Base-by-base conservation (phyloP, 2,888 invertebrate species). In the Timema cristinae region DNA sequence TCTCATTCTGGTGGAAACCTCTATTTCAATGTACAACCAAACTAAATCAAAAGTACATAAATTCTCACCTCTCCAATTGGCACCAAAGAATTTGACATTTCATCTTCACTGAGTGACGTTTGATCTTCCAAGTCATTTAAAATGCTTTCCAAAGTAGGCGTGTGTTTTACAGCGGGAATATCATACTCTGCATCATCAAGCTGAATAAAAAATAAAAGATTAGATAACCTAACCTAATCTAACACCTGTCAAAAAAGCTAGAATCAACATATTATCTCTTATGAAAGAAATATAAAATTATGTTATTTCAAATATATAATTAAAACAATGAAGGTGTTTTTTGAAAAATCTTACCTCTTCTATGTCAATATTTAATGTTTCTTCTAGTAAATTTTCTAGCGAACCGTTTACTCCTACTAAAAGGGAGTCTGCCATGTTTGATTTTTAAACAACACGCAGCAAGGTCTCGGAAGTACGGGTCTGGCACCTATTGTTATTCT, bases 151-250 rank as follows among this genome's bases (percentile, higher is more conserved):
- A 94, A 82, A 0, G 93, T 90, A 15, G 92, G 93, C 75, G 91
- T 85, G 76, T 88, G 86, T 73, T 89, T 90, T 72, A 91, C 87
- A n/a, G 90, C 87, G 66, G 92, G 91, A 79, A 94, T 89, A 76
- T 91, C 90, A 82, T 90, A 93, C 81, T 94, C 93, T 68, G 87
- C 87, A 84, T 92, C 93, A 81, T 93, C 92, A 76, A 93, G 83
- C 93, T 93, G 78, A 71, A 85, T 85, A 71, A 71, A 67, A 70
- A 72, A 32, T n/a, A 71, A 10, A 73, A 50, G 0, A 32, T 49
- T 15, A 67, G 13, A 61, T 5, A 52, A 16, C 32, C 9, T 51
- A 52, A 52, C 52, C 32, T 16, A 15, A 59, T 66, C 11, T 9
- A 6, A 47, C 47, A 48, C 15, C 7, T 49, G 16, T 56, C 56